Percentiles rank a stretch among this genome's conserved stretches.
phyloP scores from a whole-genome alignment of 2,888 invertebrate species.

The Parapristionchus giblindavisi region DNA sequence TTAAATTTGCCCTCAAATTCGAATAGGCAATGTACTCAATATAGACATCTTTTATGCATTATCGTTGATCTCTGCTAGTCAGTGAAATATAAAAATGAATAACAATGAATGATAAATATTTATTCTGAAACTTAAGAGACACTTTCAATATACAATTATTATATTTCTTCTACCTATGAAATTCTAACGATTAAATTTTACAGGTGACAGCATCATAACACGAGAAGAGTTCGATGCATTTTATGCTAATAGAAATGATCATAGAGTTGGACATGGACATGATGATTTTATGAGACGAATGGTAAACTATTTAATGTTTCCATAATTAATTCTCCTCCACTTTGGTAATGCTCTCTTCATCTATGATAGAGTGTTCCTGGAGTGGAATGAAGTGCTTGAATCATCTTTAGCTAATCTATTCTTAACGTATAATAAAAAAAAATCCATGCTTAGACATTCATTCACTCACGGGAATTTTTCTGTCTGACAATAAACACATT shows the following conservation, averaged over 20 bases:
- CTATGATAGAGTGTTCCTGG: background rate
- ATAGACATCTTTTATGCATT: background rate
- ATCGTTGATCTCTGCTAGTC: background rate
- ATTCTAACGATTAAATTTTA: background rate
- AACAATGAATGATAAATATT: background rate
- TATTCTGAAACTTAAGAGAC: background rate
- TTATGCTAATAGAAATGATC: constrained; percentile 3
- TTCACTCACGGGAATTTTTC: no score
- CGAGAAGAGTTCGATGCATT: constrained; percentile 22
- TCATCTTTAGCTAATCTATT: no score
- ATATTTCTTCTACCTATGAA: background rate
- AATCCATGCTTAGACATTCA: no score
- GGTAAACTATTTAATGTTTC: background rate
- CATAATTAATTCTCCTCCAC: background rate
- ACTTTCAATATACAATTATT: background rate
- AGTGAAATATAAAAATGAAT: background rate
- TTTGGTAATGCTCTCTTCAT: background rate
- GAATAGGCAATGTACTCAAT: no score
- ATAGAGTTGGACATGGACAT: constrained; percentile 14
- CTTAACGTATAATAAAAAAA: no score
- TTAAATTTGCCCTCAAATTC: no score
- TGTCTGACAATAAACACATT: no score
- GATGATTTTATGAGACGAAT: constrained; percentile 34
- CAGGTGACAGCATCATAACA: constrained; percentile 26
- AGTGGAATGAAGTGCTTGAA: no score